phyloP scores from a whole-genome alignment of 2,113 vertebrate genomes.

The Dipodomys merriami region DNA sequence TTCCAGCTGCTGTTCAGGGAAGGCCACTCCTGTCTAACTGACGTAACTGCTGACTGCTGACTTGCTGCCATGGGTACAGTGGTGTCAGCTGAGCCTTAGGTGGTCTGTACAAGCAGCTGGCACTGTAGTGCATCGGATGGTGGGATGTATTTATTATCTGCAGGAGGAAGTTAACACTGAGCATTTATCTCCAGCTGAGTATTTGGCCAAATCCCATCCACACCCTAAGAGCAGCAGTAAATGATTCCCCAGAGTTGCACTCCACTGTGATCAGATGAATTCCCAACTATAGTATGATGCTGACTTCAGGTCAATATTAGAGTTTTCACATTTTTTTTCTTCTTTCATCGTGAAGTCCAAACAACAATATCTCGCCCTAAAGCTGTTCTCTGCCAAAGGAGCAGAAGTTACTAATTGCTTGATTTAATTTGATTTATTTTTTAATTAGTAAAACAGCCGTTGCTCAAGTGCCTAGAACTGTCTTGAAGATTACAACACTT shows the following conservation, averaged over 20 bases:
- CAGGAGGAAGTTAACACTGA: not conserved
- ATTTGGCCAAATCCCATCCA: slow-evolving; percentile 29
- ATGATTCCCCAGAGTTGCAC: not conserved
- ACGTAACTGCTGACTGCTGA: not conserved
- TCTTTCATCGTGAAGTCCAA: not conserved
- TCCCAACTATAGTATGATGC: not conserved
- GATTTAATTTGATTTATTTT: slow-evolving; percentile 39
- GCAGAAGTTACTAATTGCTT: not conserved
- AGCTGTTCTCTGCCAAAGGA: not conserved
- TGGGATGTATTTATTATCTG: not conserved
- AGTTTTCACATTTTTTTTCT: not conserved
- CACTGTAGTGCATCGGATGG: not conserved
- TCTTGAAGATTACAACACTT: slow-evolving; percentile 18
- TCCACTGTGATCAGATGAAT: not conserved
- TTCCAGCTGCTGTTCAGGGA: not conserved
- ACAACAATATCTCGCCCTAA: not conserved
- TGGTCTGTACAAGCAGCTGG: not conserved
- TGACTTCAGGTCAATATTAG: not conserved
- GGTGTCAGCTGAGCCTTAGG: not conserved
- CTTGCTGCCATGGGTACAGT: not conserved
- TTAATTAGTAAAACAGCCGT: slow-evolving; percentile 46
- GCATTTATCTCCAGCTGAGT: not conserved
- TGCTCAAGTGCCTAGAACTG: not conserved
- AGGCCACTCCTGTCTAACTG: slow-evolving; percentile 34
- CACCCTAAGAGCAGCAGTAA: not conserved